Base-by-base conservation (phyloP, 2,797 vertebrate genomes). In the Pterois miles region DNA sequence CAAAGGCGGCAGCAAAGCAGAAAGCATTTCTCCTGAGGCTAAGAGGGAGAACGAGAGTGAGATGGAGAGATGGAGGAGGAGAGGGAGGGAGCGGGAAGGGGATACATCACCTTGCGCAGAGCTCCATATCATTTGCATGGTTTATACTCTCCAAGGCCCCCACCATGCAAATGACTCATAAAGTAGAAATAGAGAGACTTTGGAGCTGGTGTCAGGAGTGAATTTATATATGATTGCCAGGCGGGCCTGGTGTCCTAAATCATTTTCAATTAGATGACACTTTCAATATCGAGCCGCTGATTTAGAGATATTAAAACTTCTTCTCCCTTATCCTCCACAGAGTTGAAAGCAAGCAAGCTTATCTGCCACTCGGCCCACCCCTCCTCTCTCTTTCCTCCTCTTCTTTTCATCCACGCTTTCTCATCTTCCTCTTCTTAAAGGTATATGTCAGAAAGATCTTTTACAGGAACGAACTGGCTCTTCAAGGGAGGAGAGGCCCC, bases 221-320 rank as follows among this genome's bases (percentile, higher is more conserved):
- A 93, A 94, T 95, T 94, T 94, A 94, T 93, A 93, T 87, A 86
- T 84, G 93, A 93, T 92, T 93, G 92, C 93, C 88, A 92, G 85
- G 91, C 86, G 81, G 89, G 86, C 92, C 81, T 63, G 70, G 69
- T 82, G 85, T 91, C 90, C 90, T 95, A 94, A 95, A 95, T 96
- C 94, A 95, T 94, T 95, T 95, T 95, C 94, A 94, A 95, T 96
- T 96, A 96, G 93, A 92, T 95, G 94, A 95, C 95, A 95, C 93
- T 94, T 96, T 94, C 94, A 93, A 95, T 96, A 95, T 93, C 91
- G 88, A 90, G 91, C 86, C 46, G 82, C 92, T 95, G 93, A 95
- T 96, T 94, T 95, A 95, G 92, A 95, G 93, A 95, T 94, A 95
- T 94, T 93, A 93, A 94, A 94, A 94, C 92, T 94, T 95, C 92